Percentiles rank a stretch among this genome's conserved stretches.
phyloP scores from a whole-genome alignment of 2,888 invertebrate species.

The Aethes cnicana region DNA sequence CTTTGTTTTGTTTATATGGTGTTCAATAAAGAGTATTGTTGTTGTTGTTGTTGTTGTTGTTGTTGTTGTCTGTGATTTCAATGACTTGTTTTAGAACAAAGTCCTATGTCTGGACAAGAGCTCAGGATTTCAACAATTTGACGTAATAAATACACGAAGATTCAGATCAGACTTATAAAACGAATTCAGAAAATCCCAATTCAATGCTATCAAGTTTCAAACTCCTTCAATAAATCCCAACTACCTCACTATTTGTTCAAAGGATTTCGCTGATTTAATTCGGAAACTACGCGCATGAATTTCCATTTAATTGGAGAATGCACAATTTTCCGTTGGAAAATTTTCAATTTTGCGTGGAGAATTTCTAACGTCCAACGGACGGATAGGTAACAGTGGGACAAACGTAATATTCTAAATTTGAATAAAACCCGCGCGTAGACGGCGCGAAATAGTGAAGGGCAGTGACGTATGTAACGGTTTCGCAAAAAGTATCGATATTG shows the following conservation, averaged over 20 bases:
- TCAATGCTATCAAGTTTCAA: too few species aligned
- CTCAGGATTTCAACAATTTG: too few species aligned
- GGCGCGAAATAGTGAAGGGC: constrained; percentile 28
- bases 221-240: not conserved
- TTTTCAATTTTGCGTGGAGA: constrained; percentile 17
- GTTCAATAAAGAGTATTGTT: too few species aligned
- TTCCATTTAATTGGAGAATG: constrained; percentile 27
- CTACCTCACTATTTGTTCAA: not conserved
- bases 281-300: constrained; percentile 27
- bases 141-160: too few species aligned
- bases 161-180: too few species aligned
- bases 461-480: not conserved
- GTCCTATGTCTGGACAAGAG: too few species aligned
- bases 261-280: constrained; percentile 11
- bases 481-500: not conserved
- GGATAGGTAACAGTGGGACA: constrained; percentile 35
- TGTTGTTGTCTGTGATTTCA: too few species aligned
- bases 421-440: constrained; percentile 47
- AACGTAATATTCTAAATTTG: constrained; percentile 46
- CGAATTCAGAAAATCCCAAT: too few species aligned
- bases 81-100: too few species aligned
- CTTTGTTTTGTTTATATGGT: too few species aligned
- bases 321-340: constrained; percentile 14
- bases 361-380: constrained; percentile 21
- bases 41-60: too few species aligned